A percentile compares a stretch with the other conserved stretches of the same genome.
These are phyloP conservation scores for Spisula solida DNA, from an alignment of 2,888 invertebrate genomes.

Conservation along the genomic window DNA sequence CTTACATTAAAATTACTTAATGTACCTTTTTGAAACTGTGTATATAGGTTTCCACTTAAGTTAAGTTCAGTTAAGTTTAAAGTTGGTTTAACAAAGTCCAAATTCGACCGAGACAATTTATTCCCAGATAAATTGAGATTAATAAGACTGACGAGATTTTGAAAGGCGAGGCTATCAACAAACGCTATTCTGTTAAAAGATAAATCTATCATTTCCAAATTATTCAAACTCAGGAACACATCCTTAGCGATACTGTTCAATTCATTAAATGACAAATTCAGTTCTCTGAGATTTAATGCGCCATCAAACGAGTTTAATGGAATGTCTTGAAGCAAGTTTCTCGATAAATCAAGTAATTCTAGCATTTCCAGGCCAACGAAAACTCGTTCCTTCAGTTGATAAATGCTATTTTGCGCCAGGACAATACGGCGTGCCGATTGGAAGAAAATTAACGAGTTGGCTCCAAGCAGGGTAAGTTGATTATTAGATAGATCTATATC, in stretches of 20 bases:
- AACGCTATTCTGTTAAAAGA: constrained; percentile 32
- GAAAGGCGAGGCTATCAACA: constrained; percentile 25
- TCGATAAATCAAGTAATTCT: constrained; percentile 34
- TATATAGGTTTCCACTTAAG: constrained; percentile 24
- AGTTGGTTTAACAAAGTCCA: constrained; percentile 24
- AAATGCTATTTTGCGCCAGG: constrained; percentile 34
- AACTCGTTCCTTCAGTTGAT: constrained; percentile 17
- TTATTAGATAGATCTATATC: constrained; percentile 37
- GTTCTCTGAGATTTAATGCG: constrained; percentile 25
- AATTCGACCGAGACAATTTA: not conserved
- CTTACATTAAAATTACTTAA: not conserved
- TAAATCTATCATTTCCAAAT: constrained; percentile 39
- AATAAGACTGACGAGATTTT: not conserved
- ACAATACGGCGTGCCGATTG: constrained; percentile 12
- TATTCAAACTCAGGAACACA: not conserved
- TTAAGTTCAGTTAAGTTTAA: not conserved
- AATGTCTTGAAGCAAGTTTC: constrained; percentile 22
- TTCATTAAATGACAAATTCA: constrained; percentile 38
- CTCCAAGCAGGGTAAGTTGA: not conserved
- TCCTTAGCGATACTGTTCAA: constrained; percentile 27
- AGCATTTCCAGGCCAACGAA: constrained; percentile 27
- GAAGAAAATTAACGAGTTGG: constrained; percentile 33
- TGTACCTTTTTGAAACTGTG: constrained; percentile 3
- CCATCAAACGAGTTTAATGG: constrained; percentile 26
- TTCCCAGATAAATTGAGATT: constrained; percentile 15